Base-by-base conservation (phyloP, 2,888 invertebrate species). In the Pediacus dermestoides region DNA sequence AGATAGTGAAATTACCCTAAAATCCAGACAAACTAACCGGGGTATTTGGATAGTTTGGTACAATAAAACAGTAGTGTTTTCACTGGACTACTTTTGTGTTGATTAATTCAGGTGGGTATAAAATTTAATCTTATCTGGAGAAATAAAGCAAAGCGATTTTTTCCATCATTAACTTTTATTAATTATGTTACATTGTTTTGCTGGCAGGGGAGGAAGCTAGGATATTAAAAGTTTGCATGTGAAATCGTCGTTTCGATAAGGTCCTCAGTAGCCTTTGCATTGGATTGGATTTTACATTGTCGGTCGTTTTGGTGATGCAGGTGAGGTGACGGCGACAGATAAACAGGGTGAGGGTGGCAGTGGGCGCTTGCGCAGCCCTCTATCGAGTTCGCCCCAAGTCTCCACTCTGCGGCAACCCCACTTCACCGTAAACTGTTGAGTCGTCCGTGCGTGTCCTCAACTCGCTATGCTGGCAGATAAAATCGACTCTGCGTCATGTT, bases 281-380 rank as follows among this genome's bases (percentile, higher is more conserved):
- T 6, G 66, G 72, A 74, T 72, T 71, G 70, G 70, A 73, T 71
- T 69, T 72, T 28, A 28, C 28, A 28, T 28, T 74, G 71, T 66
- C 52, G 39, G 26, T 38, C 26, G 28, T 7, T 23, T 28, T 8
- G 72, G 73, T 74, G 75, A 74, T 75, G 74, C 71, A 66, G 61
- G 61, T 61, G 73, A 74, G 73, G 72, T 70, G 70, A 63, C 60
- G 61, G 28, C 28, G 55, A 60, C 58, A 63, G 61, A 62, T 61
- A 60, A 53, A 53, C 57, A 55, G 60, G 62, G 63, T 54, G 61
- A 59, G 59, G 57, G 53, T 55, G 54, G 37, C 31, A 36, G 47
- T 48, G 50, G 49, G 60, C 68, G 66, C 71, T 69, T 71, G 74
- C 73, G 74, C 72, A 68, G 67, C 53, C 58, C 62, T 60, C 61